Evolutionary conservation across 2,113 vertebrate species (phyloP), one percentile per base, ranked within the genome.

Genomic region (Caretta caretta): DNA sequence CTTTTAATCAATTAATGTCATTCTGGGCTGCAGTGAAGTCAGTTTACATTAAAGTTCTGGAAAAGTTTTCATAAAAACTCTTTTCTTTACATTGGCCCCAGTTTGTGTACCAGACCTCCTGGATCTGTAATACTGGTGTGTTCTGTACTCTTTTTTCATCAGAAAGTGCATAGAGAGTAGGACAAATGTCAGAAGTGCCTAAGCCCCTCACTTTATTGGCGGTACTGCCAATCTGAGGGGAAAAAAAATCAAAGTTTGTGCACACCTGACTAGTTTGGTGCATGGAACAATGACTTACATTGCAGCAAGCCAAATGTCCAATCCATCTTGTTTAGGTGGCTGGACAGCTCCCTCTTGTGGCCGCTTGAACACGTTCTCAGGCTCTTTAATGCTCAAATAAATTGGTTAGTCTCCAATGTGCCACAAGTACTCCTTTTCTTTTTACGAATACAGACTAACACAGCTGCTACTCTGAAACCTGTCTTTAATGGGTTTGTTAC

Each of bases 281-380:
- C 25, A 48, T 35, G 14, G 42, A 83, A 38, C 13, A 8, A 2
- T 31, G 24, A 42, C 35, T 72, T 42, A 46, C 65, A 81, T 8
- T 59, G 27, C n/a, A 22, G 38, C 19, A 19, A 17, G 10, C 12
- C 22, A 13, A 8, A 19, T 85, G 59, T n/a, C 42, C 80, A 38
- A 56, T 72, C 49, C 78, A 49, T 85, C 0, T 1, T 1, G 0
- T 25, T 81, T 35, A 4, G 56, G 59, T 1, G 1, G 86, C 80
- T 81, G 78, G 59, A 72, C 95, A 87, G 38, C 94, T 92, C 97
- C 96, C 92, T 93, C 97, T 97, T 92, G 90, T 84, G 93, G 95
- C 82, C 56, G 7, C 56, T 91, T 46, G 75, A 85, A 10, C 48
- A 46, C 13, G 11, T 46, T 88, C 27, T 1, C 51, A 11, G 38